Conservation (phyloP, 2,113 vertebrate genomes). For the Hydropotes inermis region DNA sequence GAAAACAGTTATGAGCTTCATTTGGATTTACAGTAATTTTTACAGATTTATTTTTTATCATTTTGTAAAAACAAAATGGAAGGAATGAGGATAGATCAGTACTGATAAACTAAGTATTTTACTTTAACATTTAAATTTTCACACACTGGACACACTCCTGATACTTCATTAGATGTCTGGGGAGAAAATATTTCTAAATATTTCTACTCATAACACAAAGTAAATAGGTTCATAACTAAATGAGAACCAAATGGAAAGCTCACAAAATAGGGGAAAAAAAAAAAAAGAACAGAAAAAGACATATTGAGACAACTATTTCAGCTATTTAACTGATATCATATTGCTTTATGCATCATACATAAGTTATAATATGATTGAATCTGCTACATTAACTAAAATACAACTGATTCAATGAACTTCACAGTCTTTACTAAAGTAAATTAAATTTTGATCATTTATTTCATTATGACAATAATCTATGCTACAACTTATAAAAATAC, state of each 20-base stretch:
- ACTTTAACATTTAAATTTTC: background rate
- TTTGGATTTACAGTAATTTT: background rate
- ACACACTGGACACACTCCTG: background rate
- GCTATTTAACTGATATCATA: background rate
- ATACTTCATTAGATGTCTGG: background rate
- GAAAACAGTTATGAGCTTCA: background rate
- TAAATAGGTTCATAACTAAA: background rate
- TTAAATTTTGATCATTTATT: background rate
- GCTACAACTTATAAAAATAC: background rate
- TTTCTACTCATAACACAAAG: background rate
- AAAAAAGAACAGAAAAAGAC: background rate
- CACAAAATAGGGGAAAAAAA: rapidly evolving
- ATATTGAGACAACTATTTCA: background rate
- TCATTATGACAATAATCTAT: background rate
- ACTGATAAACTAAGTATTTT: background rate
- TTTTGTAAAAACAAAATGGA: background rate
- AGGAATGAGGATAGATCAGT: background rate
- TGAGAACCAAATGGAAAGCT: background rate
- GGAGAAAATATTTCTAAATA: background rate
- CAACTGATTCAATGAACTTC: background rate
- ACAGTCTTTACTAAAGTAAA: background rate
- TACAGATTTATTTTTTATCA: background rate
- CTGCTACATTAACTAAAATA: background rate
- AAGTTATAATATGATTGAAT: background rate
- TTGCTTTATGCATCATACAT: background rate